These are phyloP conservation scores for Ecliptopera silaceata DNA, from an alignment of 2,888 invertebrate species.

Conservation along the genomic window DNA sequence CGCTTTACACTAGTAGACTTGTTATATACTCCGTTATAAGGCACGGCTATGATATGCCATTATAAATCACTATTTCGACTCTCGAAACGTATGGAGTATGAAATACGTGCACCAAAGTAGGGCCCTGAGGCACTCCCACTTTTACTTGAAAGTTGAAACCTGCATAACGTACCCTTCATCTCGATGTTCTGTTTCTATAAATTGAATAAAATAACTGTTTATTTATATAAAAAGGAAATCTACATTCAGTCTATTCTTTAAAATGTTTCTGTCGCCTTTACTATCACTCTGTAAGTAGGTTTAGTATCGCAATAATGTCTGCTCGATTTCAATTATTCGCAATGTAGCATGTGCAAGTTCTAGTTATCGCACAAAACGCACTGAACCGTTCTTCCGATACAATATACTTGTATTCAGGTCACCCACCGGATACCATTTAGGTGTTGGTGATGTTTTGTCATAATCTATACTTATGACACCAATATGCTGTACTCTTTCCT, in stretches of 20 bases:
- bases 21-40: slow-evolving; percentile 23
- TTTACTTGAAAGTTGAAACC: slow-evolving; percentile 19
- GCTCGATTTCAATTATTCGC: slow-evolving; percentile 11
- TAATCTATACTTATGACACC: not conserved
- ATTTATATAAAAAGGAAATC: no score
- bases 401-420: slow-evolving; percentile 22
- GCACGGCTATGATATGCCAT: slow-evolving; percentile 22
- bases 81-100: slow-evolving; percentile 24
- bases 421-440: slow-evolving; percentile 19
- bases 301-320: slow-evolving; percentile 7
- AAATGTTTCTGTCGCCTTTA: not conserved
- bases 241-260: not conserved
- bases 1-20: slow-evolving; percentile 35
- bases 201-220: not conserved
- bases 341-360: slow-evolving; percentile 10
- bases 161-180: slow-evolving; percentile 13
- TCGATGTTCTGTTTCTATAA: slow-evolving; percentile 3
- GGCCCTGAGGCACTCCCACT: slow-evolving; percentile 26
- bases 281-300: not conserved
- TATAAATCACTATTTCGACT: slow-evolving; percentile 27
- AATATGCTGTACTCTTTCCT: not conserved
- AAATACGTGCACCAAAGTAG: slow-evolving; percentile 25
- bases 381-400: slow-evolving; percentile 29
- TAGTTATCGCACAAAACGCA: slow-evolving; percentile 24
- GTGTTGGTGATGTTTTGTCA: slow-evolving; percentile 4